These are phyloP conservation scores for Leptocoma aspasia DNA, from an alignment of 2,113 vertebrate species.

Conservation along the genomic window DNA sequence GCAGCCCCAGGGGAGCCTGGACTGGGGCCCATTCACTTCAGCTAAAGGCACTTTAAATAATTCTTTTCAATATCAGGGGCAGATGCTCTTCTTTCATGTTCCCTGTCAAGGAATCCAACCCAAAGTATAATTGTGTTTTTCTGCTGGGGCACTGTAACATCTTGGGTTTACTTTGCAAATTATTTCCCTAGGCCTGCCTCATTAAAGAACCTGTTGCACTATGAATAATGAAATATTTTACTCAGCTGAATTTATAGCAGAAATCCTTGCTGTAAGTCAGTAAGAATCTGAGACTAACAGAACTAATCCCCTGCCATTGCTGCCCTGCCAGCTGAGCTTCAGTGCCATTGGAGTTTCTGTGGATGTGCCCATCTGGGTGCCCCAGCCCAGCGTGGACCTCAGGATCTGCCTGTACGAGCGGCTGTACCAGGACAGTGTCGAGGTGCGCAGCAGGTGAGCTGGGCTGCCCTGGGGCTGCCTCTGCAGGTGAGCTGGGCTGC, in stretches of 20 bases:
- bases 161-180: background rate
- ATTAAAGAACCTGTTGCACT: background rate
- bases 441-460: slow-evolving; percentile 82
- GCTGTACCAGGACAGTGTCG: slow-evolving; percentile 83
- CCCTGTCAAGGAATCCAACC: background rate
- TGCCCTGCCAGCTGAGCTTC: slow-evolving; percentile 57
- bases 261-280: background rate
- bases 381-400: slow-evolving; percentile 78
- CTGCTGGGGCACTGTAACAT: background rate
- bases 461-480: background rate
- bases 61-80: background rate
- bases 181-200: background rate
- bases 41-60: background rate
- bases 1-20: background rate
- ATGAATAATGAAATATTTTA: background rate
- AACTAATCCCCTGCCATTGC: background rate
- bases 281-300: background rate
- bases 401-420: slow-evolving; percentile 88
- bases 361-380: slow-evolving; percentile 82
- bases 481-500: background rate
- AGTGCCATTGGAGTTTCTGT: slow-evolving; percentile 68
- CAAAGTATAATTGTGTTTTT: background rate
- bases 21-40: background rate
- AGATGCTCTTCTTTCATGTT: background rate
- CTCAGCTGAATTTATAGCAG: background rate